Percentiles rank a stretch among this genome's conserved stretches.
These are phyloP conservation scores for Xenopus borealis DNA, from an alignment of 2,113 vertebrate genomes.

Conservation along the genomic window DNA sequence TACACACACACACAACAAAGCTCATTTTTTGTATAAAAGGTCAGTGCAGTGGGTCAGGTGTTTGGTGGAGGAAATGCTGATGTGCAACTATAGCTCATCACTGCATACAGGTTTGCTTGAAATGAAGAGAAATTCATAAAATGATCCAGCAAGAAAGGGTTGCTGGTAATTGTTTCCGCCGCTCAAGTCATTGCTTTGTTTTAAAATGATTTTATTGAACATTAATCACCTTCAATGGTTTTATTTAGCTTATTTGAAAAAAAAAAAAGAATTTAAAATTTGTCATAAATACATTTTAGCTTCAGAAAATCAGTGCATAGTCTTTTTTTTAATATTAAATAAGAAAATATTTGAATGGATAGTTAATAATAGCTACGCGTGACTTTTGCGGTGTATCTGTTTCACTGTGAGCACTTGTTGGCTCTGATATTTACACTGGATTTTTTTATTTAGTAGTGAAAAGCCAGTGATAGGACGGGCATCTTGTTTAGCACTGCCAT, in stretches of 20 bases:
- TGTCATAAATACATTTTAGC: constrained; percentile 51
- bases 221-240: constrained; percentile 3
- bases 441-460: background rate
- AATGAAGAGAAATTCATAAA: background rate
- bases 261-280: background rate
- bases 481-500: constrained; percentile 69
- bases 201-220: too few species aligned
- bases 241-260: constrained; percentile 8
- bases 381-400: background rate
- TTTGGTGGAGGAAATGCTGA: background rate
- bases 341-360: constrained; percentile 57
- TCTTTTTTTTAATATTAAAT: constrained; percentile 54
- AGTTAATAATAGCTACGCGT: constrained; percentile 49
- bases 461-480: constrained; percentile 48
- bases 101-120: background rate
- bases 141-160: background rate
- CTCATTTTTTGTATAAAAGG: background rate
- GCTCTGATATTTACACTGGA: background rate
- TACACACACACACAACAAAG: background rate
- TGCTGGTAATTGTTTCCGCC: too few species aligned
- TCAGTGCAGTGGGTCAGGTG: background rate
- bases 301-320: constrained; percentile 66
- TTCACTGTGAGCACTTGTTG: background rate
- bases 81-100: background rate
- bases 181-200: too few species aligned